Evolutionary conservation across 2,888 invertebrate species (phyloP).

Genomic region (Mylabris sibirica): DNA sequence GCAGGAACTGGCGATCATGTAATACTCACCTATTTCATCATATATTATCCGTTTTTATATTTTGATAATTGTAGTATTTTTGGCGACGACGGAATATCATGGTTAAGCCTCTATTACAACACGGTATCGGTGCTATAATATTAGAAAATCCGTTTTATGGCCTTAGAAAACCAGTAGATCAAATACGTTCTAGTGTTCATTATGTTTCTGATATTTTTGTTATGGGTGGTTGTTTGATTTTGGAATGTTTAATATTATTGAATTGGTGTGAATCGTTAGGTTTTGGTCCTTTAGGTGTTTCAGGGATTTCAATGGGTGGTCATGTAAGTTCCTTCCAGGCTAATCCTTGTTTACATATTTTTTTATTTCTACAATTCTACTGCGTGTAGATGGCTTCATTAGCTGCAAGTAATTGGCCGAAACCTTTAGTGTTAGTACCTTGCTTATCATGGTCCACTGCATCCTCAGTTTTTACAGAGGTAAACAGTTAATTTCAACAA

Average conservation of each 20-base stretch:
- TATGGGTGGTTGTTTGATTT: constrained; percentile 96
- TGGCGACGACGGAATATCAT: constrained; percentile 90
- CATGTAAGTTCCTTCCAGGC: constrained; percentile 75
- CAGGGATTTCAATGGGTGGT: constrained; percentile 97
- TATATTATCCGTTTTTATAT: constrained; percentile 3
- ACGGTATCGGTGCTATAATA: constrained; percentile 92
- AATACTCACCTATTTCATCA: constrained; percentile 51
- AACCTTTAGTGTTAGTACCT: constrained; percentile 91
- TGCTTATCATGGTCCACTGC: constrained; percentile 98
- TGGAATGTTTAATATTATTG: constrained; percentile 90
- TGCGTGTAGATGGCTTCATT: constrained; percentile 91
- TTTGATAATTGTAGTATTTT: constrained; percentile 71
- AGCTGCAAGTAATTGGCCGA: constrained; percentile 95
- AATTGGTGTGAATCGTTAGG: constrained; percentile 94
- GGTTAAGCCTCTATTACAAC: constrained; percentile 89
- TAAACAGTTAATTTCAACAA: constrained; percentile 51
- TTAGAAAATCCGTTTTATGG: constrained; percentile 98
- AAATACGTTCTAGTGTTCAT: constrained; percentile 87
- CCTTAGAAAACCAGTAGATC: constrained; percentile 84
- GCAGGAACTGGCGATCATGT: constrained; percentile 99
- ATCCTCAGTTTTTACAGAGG: constrained; percentile 92
- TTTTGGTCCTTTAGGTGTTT: constrained; percentile 91
- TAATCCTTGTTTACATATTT: constrained; percentile 5
- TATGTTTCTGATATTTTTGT: constrained; percentile 98
- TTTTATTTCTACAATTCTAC: constrained; percentile 35